Evolutionary conservation across 30 jellyfish, hydroid and myxozoan genomes (phyloP).

Genomic region (Sanderia malayensis): DNA sequence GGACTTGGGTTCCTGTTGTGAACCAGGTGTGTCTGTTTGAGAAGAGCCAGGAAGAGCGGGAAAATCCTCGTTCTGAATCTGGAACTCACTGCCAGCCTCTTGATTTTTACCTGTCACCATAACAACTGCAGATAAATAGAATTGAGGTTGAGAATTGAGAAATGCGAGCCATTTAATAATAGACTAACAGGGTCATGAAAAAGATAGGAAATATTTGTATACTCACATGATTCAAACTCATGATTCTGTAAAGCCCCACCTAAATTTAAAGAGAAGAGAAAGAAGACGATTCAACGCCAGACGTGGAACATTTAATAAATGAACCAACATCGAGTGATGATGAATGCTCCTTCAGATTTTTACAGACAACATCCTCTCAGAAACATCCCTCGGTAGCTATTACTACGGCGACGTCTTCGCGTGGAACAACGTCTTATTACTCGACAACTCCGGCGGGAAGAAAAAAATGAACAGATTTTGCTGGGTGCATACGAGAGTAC

Average conservation of each 20-base stretch:
- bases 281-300: no score
- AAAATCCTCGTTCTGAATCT: conserved; percentile 93
- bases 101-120: conserved; percentile 79
- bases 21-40: conserved; percentile 34
- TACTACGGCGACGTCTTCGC: no score
- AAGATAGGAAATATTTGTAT: no score
- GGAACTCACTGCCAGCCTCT: conserved; percentile 83
- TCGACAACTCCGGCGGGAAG: no score
- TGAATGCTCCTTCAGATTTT: no score
- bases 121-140: conserved; percentile 53
- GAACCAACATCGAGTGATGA: no score
- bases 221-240: conserved; percentile 58
- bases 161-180: not conserved
- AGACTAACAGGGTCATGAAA: not conserved
- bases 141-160: not conserved
- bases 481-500: no score
- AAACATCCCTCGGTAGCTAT: no score
- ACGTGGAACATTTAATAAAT: no score
- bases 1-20: conserved; percentile 53
- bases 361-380: no score
- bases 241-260: conserved; percentile 63
- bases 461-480: no score
- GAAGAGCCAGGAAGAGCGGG: conserved; percentile 96
- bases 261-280: not conserved
- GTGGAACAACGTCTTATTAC: no score